Evolutionary conservation across 2,113 vertebrate species (phyloP), one percentile per base, ranked within the genome.

Genomic region (Actenoides hombroni): DNA sequence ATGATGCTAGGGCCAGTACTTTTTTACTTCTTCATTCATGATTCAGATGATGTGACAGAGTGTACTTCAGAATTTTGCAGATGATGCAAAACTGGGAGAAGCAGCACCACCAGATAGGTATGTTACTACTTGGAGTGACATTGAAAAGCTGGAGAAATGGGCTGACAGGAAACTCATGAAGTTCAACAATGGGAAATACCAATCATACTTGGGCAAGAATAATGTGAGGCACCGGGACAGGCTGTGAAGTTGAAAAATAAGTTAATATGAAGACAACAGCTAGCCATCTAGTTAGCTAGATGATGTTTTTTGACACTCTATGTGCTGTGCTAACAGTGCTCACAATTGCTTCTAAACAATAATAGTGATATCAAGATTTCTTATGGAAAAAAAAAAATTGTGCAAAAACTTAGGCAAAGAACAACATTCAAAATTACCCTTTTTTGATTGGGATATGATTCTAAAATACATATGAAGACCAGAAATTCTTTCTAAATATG

Each of bases 391-490:
- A 40, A 40, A 13, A 12, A 11, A 40, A 13, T 40, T 13, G 40
- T 40, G 11, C 8, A 76, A 80, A 69, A 53, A 2, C 5, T 28
- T 54, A 64, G 14, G 17, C 16, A 88, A 83, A 57, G 29, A 60
- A 59, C 3, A 86, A 26, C 6, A 11, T n/a, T 56, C 12, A 10
- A 56, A 64, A 2, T 49, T n/a, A 13, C 4, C 0, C 0, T 53
- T 61, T 73, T 80, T 53, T 33, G 54, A 70, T 26, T 56, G 23
- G 17, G 4, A 13, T 11, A 48, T 13, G 13, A 46, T 68, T 95
- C 24, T 56, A 48, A 94, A 81, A 81, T 18, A 35, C 4, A 21
- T 61, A 44, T 13, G 17, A 74, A 68, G 21, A 28, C 4, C 16
- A 88, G 13, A 82, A 57, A 48, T 60, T 53, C 8, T 54, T 90